These are phyloP conservation scores for Empis stercorea DNA, from an alignment of 2,888 invertebrate genomes.

Conservation along the genomic window DNA sequence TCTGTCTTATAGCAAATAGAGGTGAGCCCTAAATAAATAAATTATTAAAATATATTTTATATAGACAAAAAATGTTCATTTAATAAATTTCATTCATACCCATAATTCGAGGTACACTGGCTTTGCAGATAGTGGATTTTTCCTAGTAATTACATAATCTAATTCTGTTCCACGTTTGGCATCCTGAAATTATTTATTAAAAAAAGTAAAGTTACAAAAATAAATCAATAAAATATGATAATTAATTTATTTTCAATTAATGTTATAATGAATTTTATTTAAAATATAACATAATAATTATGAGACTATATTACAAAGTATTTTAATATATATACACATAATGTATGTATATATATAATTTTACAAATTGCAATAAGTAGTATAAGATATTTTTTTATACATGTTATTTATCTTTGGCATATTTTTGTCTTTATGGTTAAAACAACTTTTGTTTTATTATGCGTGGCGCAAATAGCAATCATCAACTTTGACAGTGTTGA, in stretches of 20 bases:
- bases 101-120: conserved; percentile 72
- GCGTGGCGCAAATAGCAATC: neutral
- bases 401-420: conserved; percentile 12
- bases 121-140: conserved; percentile 63
- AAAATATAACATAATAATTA: neutral
- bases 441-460: neutral
- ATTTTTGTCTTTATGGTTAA: conserved; percentile 1
- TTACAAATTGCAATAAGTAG: too few species aligned
- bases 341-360: too few species aligned
- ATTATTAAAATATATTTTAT: neutral
- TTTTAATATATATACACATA: too few species aligned
- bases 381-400: too few species aligned
- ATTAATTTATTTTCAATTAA: neutral
- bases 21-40: conserved; percentile 48
- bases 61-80: neutral
- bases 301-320: neutral
- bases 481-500: neutral
- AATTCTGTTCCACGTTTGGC: conserved; percentile 67
- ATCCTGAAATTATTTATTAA: conserved; percentile 46
- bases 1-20: conserved; percentile 65
- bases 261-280: neutral
- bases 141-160: conserved; percentile 67
- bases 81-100: conserved; percentile 39
- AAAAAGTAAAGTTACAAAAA: neutral
- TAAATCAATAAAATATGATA: neutral